These are phyloP conservation scores for Drosophila nebulosa DNA, from an alignment of 1,140 invertebrate genomes.

Conservation along the genomic window DNA sequence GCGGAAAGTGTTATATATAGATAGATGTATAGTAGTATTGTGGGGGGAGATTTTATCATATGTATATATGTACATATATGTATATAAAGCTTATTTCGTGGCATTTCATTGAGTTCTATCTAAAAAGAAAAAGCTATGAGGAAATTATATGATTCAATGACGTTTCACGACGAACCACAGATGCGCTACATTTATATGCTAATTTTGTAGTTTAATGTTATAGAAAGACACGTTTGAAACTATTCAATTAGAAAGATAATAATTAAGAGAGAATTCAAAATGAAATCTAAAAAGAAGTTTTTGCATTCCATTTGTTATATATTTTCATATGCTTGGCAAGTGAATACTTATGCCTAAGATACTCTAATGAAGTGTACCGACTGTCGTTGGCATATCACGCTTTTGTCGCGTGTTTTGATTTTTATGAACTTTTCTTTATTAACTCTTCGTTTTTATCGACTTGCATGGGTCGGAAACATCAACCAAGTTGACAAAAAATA, in stretches of 20 bases:
- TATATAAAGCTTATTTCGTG: slow-evolving; percentile 40
- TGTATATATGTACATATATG: slow-evolving; percentile 7
- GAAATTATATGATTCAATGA: not conserved
- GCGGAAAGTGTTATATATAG: not conserved
- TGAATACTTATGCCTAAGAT: not conserved
- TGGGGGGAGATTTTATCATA: not conserved
- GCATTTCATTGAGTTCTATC: slow-evolving; percentile 27
- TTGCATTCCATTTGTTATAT: too few relatives aligned
- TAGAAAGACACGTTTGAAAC: too few relatives aligned
- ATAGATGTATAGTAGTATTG: not conserved
- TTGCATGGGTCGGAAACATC: slow-evolving; percentile 13
- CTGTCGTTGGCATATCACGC: slow-evolving; percentile 27
- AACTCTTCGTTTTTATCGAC: slow-evolving; percentile 43
- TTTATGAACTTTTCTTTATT: slow-evolving; percentile 19
- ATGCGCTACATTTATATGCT: not conserved
- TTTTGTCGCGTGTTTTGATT: slow-evolving; percentile 42
- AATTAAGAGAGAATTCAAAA: too few relatives aligned
- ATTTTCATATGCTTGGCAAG: too few relatives aligned
- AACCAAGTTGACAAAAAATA: not conserved
- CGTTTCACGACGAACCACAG: not conserved
- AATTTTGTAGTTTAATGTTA: too few relatives aligned
- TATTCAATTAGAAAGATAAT: too few relatives aligned
- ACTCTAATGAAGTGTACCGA: not conserved
- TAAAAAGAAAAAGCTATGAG: not conserved
- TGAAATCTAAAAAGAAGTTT: too few relatives aligned